These are phyloP conservation scores for Danio tinwini DNA, from an alignment of 2,797 vertebrate genomes.

Conservation along the genomic window DNA sequence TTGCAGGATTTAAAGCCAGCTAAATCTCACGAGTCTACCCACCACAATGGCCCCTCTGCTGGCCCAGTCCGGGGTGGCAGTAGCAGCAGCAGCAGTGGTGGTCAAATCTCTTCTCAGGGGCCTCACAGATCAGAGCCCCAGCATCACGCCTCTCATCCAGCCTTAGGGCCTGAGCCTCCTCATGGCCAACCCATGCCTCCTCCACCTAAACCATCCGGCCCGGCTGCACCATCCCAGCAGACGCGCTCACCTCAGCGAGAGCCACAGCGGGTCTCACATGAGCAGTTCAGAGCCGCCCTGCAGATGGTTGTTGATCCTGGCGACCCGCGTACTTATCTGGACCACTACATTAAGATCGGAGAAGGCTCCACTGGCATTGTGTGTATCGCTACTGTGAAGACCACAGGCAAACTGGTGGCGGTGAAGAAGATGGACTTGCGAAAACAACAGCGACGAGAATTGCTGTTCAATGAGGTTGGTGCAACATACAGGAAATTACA, in stretches of 20 bases:
- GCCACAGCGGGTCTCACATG: conserved; percentile 93
- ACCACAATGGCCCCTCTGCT: conserved; percentile 80
- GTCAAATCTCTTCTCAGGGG: conserved; percentile 65
- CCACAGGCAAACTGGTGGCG: conserved; percentile 88
- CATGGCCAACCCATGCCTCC: conserved; percentile 60
- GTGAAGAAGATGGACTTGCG: conserved; percentile 98
- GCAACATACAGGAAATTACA: background rate
- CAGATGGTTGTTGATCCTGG: conserved; percentile 97
- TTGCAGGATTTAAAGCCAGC: conserved; percentile 67
- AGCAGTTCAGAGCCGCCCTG: conserved; percentile 93
- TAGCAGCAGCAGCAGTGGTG: conserved; percentile 50
- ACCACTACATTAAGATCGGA: conserved; percentile 96
- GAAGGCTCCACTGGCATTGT: conserved; percentile 95
- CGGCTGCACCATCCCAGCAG: conserved; percentile 74
- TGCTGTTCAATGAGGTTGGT: conserved; percentile 93
- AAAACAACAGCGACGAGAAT: conserved; percentile 92
- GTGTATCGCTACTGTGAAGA: conserved; percentile 91
- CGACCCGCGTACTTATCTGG: conserved; percentile 89
- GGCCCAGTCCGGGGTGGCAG: conserved; percentile 54
- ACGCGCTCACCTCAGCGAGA: conserved; percentile 86
- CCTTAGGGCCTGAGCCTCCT: conserved; percentile 68
- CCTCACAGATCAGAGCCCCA: conserved; percentile 65
- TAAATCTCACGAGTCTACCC: conserved; percentile 73
- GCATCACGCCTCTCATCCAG: conserved; percentile 78
- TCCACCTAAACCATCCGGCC: conserved; percentile 67